Conservation (phyloP, 1,140 invertebrate genomes). For the Lutraria rhynchaena region DNA sequence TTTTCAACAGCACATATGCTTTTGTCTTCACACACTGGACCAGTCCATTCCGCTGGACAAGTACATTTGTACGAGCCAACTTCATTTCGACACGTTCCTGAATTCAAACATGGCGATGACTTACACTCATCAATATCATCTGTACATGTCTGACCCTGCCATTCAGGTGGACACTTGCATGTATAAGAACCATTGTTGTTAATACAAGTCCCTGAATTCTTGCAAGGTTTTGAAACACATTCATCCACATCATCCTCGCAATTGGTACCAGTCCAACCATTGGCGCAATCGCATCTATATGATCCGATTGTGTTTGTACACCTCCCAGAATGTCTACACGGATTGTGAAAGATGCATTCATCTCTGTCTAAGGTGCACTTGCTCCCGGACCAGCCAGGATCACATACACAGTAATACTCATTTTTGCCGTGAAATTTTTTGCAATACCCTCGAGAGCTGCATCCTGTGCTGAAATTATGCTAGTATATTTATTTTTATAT, state of each 20-base stretch:
- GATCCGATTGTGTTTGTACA: conserved; percentile 23
- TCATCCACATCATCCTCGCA: conserved; percentile 16
- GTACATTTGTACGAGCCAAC: background rate
- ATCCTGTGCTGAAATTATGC: background rate
- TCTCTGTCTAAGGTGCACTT: conserved; percentile 10
- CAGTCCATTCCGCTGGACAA: background rate
- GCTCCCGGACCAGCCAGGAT: background rate
- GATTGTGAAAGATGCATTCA: background rate
- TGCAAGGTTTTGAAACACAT: background rate
- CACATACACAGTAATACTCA: conserved; percentile 5
- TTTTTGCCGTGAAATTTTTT: background rate
- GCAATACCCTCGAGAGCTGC: background rate
- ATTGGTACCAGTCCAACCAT: conserved; percentile 14
- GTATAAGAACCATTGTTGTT: conserved; percentile 20
- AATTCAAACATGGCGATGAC: no score
- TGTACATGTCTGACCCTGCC: conserved; percentile 33
- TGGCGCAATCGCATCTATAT: background rate
- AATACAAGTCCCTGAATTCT: conserved; percentile 10
- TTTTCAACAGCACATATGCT: background rate
- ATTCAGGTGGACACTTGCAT: conserved; percentile 41
- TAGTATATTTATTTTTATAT: no score
- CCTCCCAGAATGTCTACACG: background rate
- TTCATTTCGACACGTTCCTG: no score
- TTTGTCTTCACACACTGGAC: background rate
- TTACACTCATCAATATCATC: conserved; percentile 17